Base-by-base conservation (phyloP, 2,797 vertebrate genomes). In the Lepilemur septentrionalis region DNA sequence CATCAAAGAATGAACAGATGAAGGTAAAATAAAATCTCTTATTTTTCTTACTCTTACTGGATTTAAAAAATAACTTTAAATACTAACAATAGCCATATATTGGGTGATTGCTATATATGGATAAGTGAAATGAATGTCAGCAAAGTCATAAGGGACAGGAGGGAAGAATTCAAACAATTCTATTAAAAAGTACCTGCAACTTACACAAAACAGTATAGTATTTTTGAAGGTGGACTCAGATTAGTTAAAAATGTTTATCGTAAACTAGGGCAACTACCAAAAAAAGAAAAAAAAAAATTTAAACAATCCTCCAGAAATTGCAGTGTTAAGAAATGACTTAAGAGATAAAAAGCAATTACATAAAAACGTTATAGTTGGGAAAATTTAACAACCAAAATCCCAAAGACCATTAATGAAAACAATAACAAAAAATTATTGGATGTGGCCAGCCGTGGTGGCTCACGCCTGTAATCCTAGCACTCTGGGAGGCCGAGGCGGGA, bases 311-410 rank as follows among this genome's bases (percentile, higher is more conserved):
- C 30, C 32, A 63, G 28, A 70, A 92, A 93, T 76, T 22, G 52
- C 0, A 57, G 55, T 30, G 70, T 50, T 41, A 70, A 55, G 57
- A 84, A 92, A 61, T 89, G 32, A 67, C 28, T 81, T 78, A 69
- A 81, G 30, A 83, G 67, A 72, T 52, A 93, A 86, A 86, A 81
- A 41, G 7, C 30, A 81, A 70, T 63, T 82, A 89, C 15, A 87
- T 75, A 85, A 80, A 96, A 93, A 91, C 2, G 46, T 23, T 70
- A 11, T 65, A 61, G 35, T 13, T 80, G 50, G 25, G 83, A 91
- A 72, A 76, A 61, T 11, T 63, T 65, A 80, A 91, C 25, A 84
- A 89, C 41, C 59, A 48, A 93, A 95, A 96, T 83, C 38, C 38
- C 48, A 72, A 80, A 80, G 22, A 87, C 43, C 4, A 28, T 78